Conservation (phyloP, 2,797 vertebrate species). For the Dendrocincla fuliginosa region DNA sequence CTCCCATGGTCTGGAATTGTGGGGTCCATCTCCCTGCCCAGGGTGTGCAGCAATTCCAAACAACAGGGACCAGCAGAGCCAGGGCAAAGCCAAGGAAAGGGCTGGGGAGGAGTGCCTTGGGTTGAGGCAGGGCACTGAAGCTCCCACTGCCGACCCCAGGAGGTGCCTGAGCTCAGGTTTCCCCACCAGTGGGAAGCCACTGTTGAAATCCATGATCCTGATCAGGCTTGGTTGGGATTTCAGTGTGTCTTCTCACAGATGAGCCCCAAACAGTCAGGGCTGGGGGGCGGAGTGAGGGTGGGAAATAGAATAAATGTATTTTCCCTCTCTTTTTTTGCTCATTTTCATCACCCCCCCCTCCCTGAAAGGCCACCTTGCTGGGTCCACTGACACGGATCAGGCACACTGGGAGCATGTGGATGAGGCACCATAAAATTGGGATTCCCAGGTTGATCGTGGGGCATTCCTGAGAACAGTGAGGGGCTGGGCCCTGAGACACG, state of each 20-base stretch:
- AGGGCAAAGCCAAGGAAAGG: background rate
- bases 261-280: background rate
- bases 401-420: accelerated
- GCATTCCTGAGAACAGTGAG: background rate
- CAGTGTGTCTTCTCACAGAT: background rate
- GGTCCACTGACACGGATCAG: accelerated
- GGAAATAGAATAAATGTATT: background rate
- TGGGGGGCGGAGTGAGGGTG: background rate
- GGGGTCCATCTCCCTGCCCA: background rate
- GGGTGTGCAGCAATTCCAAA: accelerated
- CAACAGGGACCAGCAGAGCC: background rate
- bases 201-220: background rate
- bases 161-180: background rate
- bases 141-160: background rate
- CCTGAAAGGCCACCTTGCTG: background rate
- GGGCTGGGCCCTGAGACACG: background rate
- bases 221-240: background rate
- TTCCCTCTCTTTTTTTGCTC: background rate
- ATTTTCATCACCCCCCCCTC: background rate
- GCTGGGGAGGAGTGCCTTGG: background rate
- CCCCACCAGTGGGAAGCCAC: background rate
- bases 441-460: background rate
- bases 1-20: accelerated
- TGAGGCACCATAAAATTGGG: background rate
- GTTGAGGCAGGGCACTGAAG: background rate